Evolutionary conservation across 2,797 vertebrate genomes (phyloP).

Genomic region (Apogon hyalosoma): DNA sequence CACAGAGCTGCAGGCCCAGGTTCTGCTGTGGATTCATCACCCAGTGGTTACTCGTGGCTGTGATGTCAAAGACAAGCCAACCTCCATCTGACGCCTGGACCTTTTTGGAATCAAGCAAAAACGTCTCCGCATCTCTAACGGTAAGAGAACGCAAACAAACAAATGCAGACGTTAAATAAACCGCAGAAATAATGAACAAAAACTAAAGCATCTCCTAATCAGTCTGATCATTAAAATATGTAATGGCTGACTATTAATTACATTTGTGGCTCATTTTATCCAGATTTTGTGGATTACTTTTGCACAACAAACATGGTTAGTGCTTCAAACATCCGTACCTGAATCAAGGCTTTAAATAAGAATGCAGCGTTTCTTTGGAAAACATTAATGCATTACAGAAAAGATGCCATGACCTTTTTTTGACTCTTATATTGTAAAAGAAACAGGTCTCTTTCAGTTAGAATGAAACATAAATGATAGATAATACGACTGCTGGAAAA

Average conservation of each 20-base stretch:
- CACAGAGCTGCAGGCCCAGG: slow-evolving; percentile 95
- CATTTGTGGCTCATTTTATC: background rate
- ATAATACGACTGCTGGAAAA: slow-evolving; percentile 45
- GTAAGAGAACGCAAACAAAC: slow-evolving; percentile 24
- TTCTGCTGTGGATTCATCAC: slow-evolving; percentile 98
- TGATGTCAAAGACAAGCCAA: slow-evolving; percentile 99
- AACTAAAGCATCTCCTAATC: background rate
- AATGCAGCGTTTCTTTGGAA: slow-evolving; percentile 55
- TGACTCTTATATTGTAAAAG: slow-evolving; percentile 49
- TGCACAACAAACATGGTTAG: background rate
- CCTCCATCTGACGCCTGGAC: slow-evolving; percentile 93
- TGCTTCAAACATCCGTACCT: slow-evolving; percentile 4
- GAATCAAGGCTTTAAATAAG: slow-evolving; percentile 28
- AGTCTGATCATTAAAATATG: background rate
- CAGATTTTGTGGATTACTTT: background rate
- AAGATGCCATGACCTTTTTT: slow-evolving; percentile 63
- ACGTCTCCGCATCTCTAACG: slow-evolving; percentile 94
- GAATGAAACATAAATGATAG: slow-evolving; percentile 66
- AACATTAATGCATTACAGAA: slow-evolving; percentile 72
- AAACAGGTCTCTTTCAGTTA: slow-evolving; percentile 55
- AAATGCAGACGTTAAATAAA: slow-evolving; percentile 14
- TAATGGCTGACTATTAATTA: background rate
- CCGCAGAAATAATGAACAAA: background rate
- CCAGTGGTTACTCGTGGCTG: slow-evolving; percentile 98
- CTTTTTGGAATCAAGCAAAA: slow-evolving; percentile 93